Evolutionary conservation across 2,888 invertebrate species (phyloP), one percentile per base, ranked within the genome.

Genomic region (Bursaphelenchus okinawaensis): DNA sequence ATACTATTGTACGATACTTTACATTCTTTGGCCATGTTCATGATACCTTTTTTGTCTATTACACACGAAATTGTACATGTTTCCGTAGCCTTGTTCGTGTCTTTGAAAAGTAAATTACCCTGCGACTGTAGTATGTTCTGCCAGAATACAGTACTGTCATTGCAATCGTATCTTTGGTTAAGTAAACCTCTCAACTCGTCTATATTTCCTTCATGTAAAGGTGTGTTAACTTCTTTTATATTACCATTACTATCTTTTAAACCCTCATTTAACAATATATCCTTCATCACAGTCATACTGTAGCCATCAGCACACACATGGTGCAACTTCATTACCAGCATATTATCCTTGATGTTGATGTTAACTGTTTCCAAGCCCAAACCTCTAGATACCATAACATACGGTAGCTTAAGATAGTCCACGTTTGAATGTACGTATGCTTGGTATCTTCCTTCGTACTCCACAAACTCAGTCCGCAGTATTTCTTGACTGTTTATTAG

Each of bases 231-330:
- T 40, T 9, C n/a, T n/a, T 9, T n/a, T 40, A 40, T 12, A 9
- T 40, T 9, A 40, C 40, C n/a, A 16, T n/a, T 40, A 40, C 9
- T 40, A 9, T 40, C 12, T 7, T n/a, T 19, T n/a, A n/a, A n/a
- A n/a, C n/a, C n/a, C 1, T 4, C 16, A 40, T 40, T 40, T 40
- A 40, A 40, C n/a, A 40, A 40, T 16, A 40, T 40, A 16, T n/a
- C 19, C n/a, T 22, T 12, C 29, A 59, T 26, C 9, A 59, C n/a
- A 8, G 67, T 71, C 69, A 68, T 70, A 8, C 69, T 70, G 22
- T 31, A 52, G 6, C 68, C 70, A 26, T 68, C 68, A 20, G 55
- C 31, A 6, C 64, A 66, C 1, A 70, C 22, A 40, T 70, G 69
- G 26, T 59, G 66, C 8, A 68, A 29, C 9, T 27, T 19, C n/a